phyloP scores from a whole-genome alignment of 2,113 vertebrate species.

The Stigmatopora nigra region DNA sequence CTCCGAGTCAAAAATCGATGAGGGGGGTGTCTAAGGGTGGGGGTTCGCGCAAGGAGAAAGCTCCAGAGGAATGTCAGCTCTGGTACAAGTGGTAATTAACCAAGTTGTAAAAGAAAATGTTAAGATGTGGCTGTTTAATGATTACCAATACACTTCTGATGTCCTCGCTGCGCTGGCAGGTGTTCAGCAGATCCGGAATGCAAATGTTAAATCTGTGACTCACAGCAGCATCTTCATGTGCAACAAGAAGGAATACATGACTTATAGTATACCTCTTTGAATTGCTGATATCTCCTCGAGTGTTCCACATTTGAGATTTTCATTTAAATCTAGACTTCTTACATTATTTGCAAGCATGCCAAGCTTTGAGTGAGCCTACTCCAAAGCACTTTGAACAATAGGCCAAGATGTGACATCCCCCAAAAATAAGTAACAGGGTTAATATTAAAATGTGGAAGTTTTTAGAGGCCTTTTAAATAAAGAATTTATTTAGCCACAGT shows the following conservation, averaged over 20 bases:
- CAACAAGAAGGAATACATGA: neutral
- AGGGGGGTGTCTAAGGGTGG: constrained; percentile 9
- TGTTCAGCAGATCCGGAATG: constrained; percentile 15
- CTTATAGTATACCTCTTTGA: neutral
- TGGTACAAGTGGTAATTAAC: constrained; percentile 47
- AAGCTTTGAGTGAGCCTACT: neutral
- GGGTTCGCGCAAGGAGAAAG: neutral
- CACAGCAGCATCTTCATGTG: neutral
- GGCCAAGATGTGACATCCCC: neutral
- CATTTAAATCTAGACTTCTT: neutral
- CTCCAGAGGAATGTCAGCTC: constrained; percentile 22
- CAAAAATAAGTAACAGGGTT: neutral
- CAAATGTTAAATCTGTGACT: constrained; percentile 1
- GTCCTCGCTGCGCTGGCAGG: constrained; percentile 35
- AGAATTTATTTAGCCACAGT: neutral
- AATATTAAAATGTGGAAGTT: neutral
- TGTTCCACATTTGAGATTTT: neutral
- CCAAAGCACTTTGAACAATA: neutral
- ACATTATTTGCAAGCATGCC: neutral
- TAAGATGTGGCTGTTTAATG: constrained; percentile 34
- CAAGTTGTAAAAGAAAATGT: constrained; percentile 44
- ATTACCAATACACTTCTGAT: constrained; percentile 47
- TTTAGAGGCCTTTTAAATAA: neutral
- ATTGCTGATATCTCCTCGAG: neutral
- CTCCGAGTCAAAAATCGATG: constrained; percentile 41